Evolutionary conservation across 2,797 vertebrate species (phyloP), one percentile per base, ranked within the genome.

Genomic region (Liparis tanakae): DNA sequence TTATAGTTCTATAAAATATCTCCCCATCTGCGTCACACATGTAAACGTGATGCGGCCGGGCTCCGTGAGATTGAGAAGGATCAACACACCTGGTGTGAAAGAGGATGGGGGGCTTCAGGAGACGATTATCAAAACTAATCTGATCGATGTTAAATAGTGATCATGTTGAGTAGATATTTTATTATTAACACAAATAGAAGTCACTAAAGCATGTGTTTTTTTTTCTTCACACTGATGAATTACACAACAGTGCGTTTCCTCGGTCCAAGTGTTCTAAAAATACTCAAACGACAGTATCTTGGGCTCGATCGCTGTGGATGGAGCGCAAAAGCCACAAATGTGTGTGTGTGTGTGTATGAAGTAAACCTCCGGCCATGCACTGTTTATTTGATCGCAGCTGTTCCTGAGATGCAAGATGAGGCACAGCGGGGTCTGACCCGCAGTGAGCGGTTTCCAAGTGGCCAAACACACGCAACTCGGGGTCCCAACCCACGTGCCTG

Each of bases 331-430:
- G 76, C 66, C 72, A 72, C 73, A 68, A 77, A 82, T 59, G 76
- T 48, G 46, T n/a, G 36, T 36, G 36, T 36, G 34, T 36, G 46
- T 48, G 46, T 50, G 48, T 80, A 80, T 77, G 88, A 84, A 87
- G 85, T 79, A 85, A 92, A 88, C 76, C 67, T 79, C 71, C 68
- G 67, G 14, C 65, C 73, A 69, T 68, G 61, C 61, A 34, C 74
- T 89, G 82, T 91, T 91, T 90, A 87, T 92, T 89, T 88, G 89
- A 88, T 84, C 83, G 88, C 90, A 93, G 90, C 92, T 92, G 89
- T 86, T 89, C 63, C 74, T 50, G 48, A 80, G 76, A 67, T 53
- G 77, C 51, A 41, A 80, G 76, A 67, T 50, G 77, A 79, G 76
- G 89, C 75, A 53, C 67, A 86, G 80, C 37, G 44, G 41, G 60